A percentile compares a stretch with the other conserved stretches of the same genome.
These are phyloP conservation scores for Eledona agricola DNA, from an alignment of 2,888 invertebrate genomes.

Conservation along the genomic window DNA sequence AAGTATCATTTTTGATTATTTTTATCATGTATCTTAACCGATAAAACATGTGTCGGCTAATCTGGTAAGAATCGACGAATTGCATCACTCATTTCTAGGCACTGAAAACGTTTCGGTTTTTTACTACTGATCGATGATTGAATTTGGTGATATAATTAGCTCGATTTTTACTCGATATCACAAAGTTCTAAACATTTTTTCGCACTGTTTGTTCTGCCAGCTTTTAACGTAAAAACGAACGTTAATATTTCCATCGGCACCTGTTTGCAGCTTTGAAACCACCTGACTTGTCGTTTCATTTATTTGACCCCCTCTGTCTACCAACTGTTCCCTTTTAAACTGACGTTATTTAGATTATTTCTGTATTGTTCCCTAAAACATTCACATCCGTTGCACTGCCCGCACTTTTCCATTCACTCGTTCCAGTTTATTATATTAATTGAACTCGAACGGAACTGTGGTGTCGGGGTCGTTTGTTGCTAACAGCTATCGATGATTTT, in stretches of 20 bases:
- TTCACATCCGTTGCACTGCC: conserved; percentile 17
- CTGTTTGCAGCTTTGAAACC: conserved; percentile 7
- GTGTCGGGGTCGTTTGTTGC: conserved; percentile 3
- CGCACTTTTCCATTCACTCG: conserved; percentile 17
- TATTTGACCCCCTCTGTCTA: conserved; percentile 9
- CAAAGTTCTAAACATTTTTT: too few species aligned
- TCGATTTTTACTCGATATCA: too few species aligned
- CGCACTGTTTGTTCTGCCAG: conserved; percentile 2
- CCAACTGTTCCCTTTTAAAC: conserved; percentile 21
- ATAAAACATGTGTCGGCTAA: too few species aligned
- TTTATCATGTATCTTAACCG: too few species aligned
- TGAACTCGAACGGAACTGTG: conserved; percentile 1
- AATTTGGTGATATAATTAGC: too few species aligned
- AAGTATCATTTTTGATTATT: too few species aligned
- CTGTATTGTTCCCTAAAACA: conserved; percentile 28
- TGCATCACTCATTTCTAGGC: too few species aligned
- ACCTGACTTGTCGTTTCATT: conserved; percentile 27
- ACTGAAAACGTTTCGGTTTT: too few species aligned
- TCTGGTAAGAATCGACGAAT: too few species aligned
- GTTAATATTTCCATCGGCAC: neutral
- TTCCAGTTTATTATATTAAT: conserved; percentile 13
- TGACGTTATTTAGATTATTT: conserved; percentile 18
- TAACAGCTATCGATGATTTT: conserved; percentile 15
- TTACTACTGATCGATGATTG: too few species aligned
- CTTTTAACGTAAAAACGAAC: neutral